Evolutionary conservation across 2,888 invertebrate species (phyloP), one percentile per base, ranked within the genome.

Genomic region (Lacanobia wlatinum): DNA sequence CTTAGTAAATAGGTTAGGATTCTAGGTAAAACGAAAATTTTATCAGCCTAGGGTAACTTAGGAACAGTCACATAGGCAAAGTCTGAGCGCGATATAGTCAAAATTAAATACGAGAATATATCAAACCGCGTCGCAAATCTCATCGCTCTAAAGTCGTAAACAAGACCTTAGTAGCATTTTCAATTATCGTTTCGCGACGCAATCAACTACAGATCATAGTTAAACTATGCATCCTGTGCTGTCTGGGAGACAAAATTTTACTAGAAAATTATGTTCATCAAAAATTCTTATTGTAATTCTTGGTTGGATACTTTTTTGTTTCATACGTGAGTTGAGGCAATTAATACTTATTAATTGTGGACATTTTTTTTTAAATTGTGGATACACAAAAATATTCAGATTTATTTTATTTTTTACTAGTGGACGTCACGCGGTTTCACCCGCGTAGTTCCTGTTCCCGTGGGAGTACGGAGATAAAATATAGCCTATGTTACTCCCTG

Each of bases 281-380:
- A 59, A 40, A n/a, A 0, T 53, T 7, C 1, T 14, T n/a, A 14
- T 53, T 21, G 0, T 59, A n/a, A 0, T 64, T 1, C 14, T 40
- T 9, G 18, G 48, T n/a, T 72, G 55, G 50, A 53, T 59, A 34
- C 0, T 34, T 21, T 28, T 56, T 23, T 46, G 1, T 48, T 55
- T 28, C 1, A 9, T 61, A n/a, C 14, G 79, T 79, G 40, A 82
- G 79, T 80, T 34, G 4, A 34, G 4, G 34, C 34, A 34, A 56
- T 12, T 8, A 21, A n/a, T 53, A 12, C 43, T 43, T 43, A 12
- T 12, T 43, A 0, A 12, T 43, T 28, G 28, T 28, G 28, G 28
- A 28, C 28, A 28, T 28, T n/a, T n/a, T n/a, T n/a, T n/a, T n/a
- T n/a, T n/a, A n/a, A 0, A 12, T 43, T 28, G 28, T 28, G 28